Conservation (phyloP, 2,113 vertebrate species). For the Illadopsis cleaveri region DNA sequence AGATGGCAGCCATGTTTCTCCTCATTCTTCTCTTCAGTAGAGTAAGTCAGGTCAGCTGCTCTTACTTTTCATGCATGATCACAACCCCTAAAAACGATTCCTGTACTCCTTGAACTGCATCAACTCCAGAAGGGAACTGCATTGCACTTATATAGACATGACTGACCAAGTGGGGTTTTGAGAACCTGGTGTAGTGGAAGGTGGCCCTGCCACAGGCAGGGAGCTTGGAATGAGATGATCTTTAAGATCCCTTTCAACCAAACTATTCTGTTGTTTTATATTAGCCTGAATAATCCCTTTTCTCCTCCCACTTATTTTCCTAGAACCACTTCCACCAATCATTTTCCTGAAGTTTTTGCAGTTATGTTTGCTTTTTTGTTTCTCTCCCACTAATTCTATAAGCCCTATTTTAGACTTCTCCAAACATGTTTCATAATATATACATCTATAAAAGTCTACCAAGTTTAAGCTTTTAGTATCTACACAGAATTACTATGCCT, state of each 20-base stretch:
- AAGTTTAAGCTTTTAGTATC: background rate
- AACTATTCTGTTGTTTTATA: background rate
- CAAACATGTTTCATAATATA: background rate
- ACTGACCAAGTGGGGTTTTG: background rate
- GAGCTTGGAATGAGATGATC: background rate
- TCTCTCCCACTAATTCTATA: background rate
- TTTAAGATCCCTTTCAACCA: background rate
- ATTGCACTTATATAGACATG: accelerated
- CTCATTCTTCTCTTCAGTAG: background rate
- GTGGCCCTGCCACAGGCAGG: background rate
- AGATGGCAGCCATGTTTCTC: background rate
- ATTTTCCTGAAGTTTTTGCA: background rate
- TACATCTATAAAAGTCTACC: background rate
- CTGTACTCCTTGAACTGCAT: background rate
- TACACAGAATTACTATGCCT: background rate
- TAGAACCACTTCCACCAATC: background rate
- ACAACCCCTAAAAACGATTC: background rate
- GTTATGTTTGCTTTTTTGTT: background rate
- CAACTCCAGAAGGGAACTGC: background rate
- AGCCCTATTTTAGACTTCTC: background rate
- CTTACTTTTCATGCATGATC: background rate
- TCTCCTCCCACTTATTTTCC: background rate
- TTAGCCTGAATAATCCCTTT: background rate
- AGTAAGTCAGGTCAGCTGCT: background rate
- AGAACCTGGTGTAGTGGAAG: background rate